Evolutionary conservation across 2,888 invertebrate species (phyloP).

Genomic region (Malachius bipustulatus): DNA sequence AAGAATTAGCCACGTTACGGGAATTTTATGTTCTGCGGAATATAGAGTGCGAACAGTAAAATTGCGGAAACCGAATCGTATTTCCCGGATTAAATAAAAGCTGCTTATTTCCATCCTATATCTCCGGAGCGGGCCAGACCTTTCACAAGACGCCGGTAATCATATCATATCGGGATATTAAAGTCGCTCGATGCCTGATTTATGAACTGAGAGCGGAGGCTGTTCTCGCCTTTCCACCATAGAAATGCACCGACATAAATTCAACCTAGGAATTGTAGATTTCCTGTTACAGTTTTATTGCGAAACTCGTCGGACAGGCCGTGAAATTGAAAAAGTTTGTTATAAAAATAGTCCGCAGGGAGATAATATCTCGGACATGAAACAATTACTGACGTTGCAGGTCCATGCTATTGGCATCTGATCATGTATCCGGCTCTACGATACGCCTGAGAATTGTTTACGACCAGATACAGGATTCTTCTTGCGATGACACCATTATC

Average conservation of each 20-base stretch:
- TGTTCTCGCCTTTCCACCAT: conserved; percentile 30
- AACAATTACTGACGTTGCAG: conserved; percentile 27
- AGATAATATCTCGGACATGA: conserved; percentile 29
- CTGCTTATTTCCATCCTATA: conserved; percentile 10
- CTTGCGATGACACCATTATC: too few relatives aligned
- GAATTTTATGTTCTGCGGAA: conserved; percentile 1
- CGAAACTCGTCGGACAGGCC: conserved; percentile 31
- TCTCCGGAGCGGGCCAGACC: conserved; percentile 5
- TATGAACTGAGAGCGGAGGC: conserved; percentile 25
- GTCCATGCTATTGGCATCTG: conserved; percentile 11
- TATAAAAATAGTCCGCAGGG: conserved; percentile 30
- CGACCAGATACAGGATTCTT: too few relatives aligned
- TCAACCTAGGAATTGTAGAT: conserved; percentile 29
- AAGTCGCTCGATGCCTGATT: conserved; percentile 31
- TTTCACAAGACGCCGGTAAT: conserved; percentile 23
- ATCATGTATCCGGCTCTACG: conserved; percentile 8
- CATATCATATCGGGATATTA: conserved; percentile 33
- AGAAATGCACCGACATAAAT: conserved; percentile 28
- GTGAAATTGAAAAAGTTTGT: conserved; percentile 38
- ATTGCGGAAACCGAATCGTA: conserved; percentile 8
- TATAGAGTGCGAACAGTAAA: conserved; percentile 2
- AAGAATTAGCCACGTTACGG: conserved; percentile 2
- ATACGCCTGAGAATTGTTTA: conserved; percentile 7
- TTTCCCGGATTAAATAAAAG: conserved; percentile 10
- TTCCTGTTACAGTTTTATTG: conserved; percentile 34